A percentile compares a stretch with the other conserved stretches of the same genome.
Evolutionary conservation across 2,888 invertebrate genomes (phyloP).

Genomic region (Tetragnatha montana): DNA sequence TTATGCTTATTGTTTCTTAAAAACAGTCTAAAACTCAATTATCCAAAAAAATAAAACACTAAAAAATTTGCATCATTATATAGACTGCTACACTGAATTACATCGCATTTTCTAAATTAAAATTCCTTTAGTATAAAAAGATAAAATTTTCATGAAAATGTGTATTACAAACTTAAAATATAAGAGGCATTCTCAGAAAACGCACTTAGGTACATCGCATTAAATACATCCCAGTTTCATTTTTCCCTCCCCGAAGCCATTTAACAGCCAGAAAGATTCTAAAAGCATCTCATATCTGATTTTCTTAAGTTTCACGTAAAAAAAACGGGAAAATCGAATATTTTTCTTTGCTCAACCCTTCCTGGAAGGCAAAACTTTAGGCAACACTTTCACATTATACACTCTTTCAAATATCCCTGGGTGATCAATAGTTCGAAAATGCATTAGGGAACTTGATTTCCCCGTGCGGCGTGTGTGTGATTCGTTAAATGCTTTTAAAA

Average conservation of each 20-base stretch:
- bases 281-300: not conserved
- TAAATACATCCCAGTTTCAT: not conserved
- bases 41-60: no score
- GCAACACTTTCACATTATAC: constrained; percentile 17
- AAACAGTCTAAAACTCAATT: no score
- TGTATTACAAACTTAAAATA: no score
- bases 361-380: constrained; percentile 7
- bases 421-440: constrained; percentile 47
- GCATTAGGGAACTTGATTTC: constrained; percentile 44
- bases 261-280: not conserved
- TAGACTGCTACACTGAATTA: no score
- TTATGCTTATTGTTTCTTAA: no score
- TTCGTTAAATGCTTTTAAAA: constrained; percentile 47
- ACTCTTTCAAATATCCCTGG: not conserved
- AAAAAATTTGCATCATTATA: no score
- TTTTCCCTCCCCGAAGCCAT: not conserved
- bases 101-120: no score
- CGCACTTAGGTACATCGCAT: not conserved
- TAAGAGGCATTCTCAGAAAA: not conserved
- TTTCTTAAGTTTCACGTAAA: not conserved
- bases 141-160: no score
- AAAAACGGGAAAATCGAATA: not conserved
- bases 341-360: not conserved
- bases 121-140: no score
- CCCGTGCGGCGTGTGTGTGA: not conserved